Percentiles rank a stretch among this genome's conserved stretches.
phyloP scores from a whole-genome alignment of 2,113 vertebrate genomes.

The Brachyistius frenatus region DNA sequence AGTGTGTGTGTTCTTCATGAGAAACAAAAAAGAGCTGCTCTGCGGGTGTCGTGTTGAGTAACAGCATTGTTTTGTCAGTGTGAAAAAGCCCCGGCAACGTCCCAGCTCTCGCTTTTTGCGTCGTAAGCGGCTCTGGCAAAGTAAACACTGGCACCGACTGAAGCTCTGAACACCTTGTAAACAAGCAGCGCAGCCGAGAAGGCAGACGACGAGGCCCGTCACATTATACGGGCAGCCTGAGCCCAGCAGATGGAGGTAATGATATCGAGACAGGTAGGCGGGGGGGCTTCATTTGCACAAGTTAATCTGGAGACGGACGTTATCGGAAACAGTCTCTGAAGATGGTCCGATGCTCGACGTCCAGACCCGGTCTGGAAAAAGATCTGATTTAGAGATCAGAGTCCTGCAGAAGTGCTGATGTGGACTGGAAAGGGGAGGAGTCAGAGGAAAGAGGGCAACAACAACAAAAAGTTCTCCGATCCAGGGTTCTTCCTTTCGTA shows the following conservation, averaged over 20 bases:
- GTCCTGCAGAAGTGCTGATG: slow-evolving; percentile 37
- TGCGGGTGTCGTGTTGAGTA: slow-evolving; percentile 48
- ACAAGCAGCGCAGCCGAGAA: slow-evolving; percentile 38
- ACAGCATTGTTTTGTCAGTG: slow-evolving; percentile 46
- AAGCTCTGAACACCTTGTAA: slow-evolving; percentile 69
- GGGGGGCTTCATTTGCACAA: neutral
- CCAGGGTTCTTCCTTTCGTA: neutral
- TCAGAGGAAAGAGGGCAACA: slow-evolving; percentile 22
- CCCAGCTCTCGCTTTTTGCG: slow-evolving; percentile 49
- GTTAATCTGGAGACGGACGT: slow-evolving; percentile 15
- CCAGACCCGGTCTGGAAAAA: neutral
- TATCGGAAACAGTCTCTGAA: slow-evolving; percentile 24
- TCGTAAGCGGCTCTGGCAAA: slow-evolving; percentile 35
- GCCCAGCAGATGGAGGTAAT: slow-evolving; percentile 31
- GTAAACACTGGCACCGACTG: slow-evolving; percentile 59
- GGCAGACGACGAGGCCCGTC: slow-evolving; percentile 35
- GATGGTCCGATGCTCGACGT: slow-evolving; percentile 40
- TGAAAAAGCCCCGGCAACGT: slow-evolving; percentile 67
- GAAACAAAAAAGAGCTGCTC: slow-evolving; percentile 23
- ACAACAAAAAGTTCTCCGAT: neutral
- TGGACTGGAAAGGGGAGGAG: slow-evolving; percentile 20
- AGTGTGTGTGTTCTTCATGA: slow-evolving; percentile 4
- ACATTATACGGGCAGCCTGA: slow-evolving; percentile 35
- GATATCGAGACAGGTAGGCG: slow-evolving; percentile 35
- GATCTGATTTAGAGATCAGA: slow-evolving; percentile 33